These are phyloP conservation scores for Chrysomela aeneicollis DNA, from an alignment of 2,888 invertebrate genomes.

Conservation along the genomic window DNA sequence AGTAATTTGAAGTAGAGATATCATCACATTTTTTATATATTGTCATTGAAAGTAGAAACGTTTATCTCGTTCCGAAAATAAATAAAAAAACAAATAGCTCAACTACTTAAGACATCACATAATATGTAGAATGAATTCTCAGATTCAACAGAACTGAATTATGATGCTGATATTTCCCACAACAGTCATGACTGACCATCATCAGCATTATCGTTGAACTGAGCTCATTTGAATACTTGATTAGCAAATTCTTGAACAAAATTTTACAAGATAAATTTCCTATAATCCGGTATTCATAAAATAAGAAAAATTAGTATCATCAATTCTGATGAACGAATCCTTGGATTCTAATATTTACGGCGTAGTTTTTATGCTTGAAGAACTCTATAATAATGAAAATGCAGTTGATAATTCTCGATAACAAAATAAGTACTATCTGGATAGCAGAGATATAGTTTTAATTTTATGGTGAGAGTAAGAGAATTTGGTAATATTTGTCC, in stretches of 20 bases:
- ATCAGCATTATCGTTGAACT: constrained; percentile 24
- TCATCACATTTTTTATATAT: constrained; percentile 15
- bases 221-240: constrained; percentile 28
- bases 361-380: too few relatives aligned
- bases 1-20: constrained; percentile 17
- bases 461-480: background rate
- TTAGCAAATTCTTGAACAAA: constrained; percentile 19
- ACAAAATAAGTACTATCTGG: background rate
- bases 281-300: background rate
- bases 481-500: background rate
- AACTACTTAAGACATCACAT: too few relatives aligned
- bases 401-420: background rate
- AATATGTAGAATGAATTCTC: too few relatives aligned
- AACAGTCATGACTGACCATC: too few relatives aligned
- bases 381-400: too few relatives aligned
- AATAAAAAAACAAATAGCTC: too few relatives aligned
- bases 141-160: too few relatives aligned
- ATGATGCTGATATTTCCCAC: too few relatives aligned
- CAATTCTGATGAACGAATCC: too few relatives aligned
- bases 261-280: constrained; percentile 9
- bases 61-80: background rate
- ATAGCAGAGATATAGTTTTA: background rate
- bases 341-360: too few relatives aligned
- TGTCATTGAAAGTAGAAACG: background rate
- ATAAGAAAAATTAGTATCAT: too few relatives aligned